Evolutionary conservation across 2,888 invertebrate genomes (phyloP).

Genomic region (Hoplodrina ambigua): DNA sequence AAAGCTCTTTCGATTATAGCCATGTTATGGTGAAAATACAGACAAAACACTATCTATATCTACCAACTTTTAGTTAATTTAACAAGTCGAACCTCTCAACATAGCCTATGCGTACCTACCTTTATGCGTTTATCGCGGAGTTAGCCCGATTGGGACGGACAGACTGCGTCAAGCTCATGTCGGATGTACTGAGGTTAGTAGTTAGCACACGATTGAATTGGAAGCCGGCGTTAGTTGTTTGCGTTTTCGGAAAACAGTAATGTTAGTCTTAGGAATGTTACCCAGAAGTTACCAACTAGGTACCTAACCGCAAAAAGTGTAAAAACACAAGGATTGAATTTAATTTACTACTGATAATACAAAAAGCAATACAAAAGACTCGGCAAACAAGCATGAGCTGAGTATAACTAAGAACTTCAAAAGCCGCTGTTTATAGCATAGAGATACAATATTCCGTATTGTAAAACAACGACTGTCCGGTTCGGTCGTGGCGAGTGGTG

Average conservation of each 20-base stretch:
- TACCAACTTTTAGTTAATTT: neutral
- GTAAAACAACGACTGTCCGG: neutral
- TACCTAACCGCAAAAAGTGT: too few relatives aligned
- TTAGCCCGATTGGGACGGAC: neutral
- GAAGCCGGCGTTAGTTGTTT: neutral
- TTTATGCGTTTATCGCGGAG: neutral
- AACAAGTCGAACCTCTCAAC: neutral
- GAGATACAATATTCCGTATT: neutral
- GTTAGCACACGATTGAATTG: neutral
- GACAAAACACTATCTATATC: neutral
- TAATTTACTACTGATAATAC: too few relatives aligned
- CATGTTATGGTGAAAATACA: neutral
- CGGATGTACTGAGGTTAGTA: neutral
- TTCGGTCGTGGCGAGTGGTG: neutral
- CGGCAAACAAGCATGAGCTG: too few relatives aligned
- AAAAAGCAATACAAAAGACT: neutral
- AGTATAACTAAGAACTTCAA: neutral
- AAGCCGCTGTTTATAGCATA: neutral
- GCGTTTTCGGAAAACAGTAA: too few relatives aligned
- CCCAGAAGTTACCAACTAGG: too few relatives aligned
- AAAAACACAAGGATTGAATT: too few relatives aligned
- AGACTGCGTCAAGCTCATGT: neutral
- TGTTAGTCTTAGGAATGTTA: too few relatives aligned
- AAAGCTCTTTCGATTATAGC: neutral
- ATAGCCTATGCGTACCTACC: neutral